phyloP scores from a whole-genome alignment of 1,140 invertebrate genomes.

The Aphaenogaster ashmeadi region DNA sequence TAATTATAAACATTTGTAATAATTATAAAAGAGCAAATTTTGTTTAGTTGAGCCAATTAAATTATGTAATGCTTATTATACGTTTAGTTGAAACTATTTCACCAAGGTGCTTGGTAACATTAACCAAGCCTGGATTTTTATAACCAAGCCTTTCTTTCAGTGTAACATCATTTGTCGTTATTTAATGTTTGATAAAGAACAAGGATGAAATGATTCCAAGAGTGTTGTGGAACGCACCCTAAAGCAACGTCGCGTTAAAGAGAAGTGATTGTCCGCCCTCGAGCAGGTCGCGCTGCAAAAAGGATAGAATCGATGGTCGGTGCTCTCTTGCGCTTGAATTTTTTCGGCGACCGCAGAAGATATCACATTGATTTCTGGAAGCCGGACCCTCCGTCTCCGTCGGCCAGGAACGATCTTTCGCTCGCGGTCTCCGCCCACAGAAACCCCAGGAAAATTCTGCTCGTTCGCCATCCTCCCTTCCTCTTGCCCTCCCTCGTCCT shows the following conservation, averaged over 20 bases:
- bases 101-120: too few relatives aligned
- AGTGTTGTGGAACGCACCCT: too few relatives aligned
- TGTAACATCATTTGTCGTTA: too few relatives aligned
- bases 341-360: conserved; percentile 62
- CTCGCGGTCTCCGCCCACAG: conserved; percentile 45
- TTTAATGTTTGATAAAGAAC: too few relatives aligned
- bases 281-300: conserved; percentile 3
- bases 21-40: too few relatives aligned
- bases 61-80: too few relatives aligned
- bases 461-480: conserved; percentile 36
- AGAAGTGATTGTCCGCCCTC: background rate
- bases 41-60: too few relatives aligned
- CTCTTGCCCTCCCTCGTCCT: background rate
- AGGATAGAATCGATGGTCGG: conserved; percentile 22
- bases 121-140: too few relatives aligned
- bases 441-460: conserved; percentile 60
- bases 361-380: conserved; percentile 78
- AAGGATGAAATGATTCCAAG: too few relatives aligned
- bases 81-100: too few relatives aligned
- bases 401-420: conserved; percentile 58
- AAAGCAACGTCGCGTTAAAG: conserved; percentile 15
- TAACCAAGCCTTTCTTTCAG: too few relatives aligned
- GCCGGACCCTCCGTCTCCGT: conserved; percentile 46
- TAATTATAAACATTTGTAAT: too few relatives aligned
- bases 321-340: conserved; percentile 49